These are phyloP conservation scores for Pararge aegeria DNA, from an alignment of 1,140 invertebrate genomes.

Conservation along the genomic window DNA sequence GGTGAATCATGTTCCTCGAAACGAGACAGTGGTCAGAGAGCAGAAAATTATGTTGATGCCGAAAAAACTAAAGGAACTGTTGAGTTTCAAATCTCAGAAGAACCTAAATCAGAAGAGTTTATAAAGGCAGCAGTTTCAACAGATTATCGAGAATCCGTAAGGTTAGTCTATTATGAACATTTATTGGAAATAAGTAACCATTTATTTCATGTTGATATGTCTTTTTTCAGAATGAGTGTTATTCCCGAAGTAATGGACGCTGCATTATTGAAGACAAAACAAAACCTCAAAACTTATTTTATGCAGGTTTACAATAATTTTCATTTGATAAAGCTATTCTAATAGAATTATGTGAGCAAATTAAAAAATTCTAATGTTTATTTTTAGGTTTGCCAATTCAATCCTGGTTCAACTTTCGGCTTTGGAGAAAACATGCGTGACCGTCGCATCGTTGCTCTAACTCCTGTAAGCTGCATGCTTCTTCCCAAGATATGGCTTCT, in stretches of 20 bases:
- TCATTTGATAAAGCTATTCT: no score
- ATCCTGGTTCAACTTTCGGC: conserved; percentile 72
- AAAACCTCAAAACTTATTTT: conserved; percentile 64
- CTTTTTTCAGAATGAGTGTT: conserved; percentile 50
- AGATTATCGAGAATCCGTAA: conserved; percentile 33
- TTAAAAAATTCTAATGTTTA: conserved; percentile 30
- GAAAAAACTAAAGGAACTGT: conserved; percentile 25
- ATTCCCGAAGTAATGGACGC: conserved; percentile 31
- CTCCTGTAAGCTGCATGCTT: conserved; percentile 80
- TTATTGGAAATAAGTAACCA: no score
- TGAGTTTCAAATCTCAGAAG: conserved; percentile 12
- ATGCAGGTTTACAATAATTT: conserved; percentile 57
- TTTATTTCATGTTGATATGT: no score
- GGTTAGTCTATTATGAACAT: conserved; percentile 24
- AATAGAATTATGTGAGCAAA: no score
- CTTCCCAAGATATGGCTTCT: conserved; percentile 83
- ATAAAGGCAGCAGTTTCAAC: conserved; percentile 28
- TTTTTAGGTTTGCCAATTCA: conserved; percentile 68
- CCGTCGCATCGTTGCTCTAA: conserved; percentile 80
- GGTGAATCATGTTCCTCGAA: conserved; percentile 28
- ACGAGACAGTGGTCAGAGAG: background rate
- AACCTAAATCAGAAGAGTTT: conserved; percentile 30
- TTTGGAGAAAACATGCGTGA: conserved; percentile 82
- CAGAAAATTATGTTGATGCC: conserved; percentile 17
- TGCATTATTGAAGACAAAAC: conserved; percentile 16